A percentile compares a stretch with the other conserved stretches of the same genome.
Evolutionary conservation across 2,113 vertebrate species (phyloP).

Genomic region (Seriola dumerili): DNA sequence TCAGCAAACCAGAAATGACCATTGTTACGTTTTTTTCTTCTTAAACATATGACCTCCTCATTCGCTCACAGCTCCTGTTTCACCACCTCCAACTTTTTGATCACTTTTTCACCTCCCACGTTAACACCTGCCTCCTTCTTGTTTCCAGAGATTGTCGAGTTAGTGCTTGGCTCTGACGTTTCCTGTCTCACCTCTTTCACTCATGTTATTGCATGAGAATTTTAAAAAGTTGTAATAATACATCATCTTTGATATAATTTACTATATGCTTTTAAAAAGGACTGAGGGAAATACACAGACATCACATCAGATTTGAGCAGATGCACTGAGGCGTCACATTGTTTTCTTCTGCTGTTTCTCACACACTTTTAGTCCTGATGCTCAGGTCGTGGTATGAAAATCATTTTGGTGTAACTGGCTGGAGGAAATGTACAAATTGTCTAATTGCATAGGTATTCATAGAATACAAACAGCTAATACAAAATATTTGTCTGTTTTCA

Average conservation of each 20-base stretch:
- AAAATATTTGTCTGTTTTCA: slow-evolving; percentile 27
- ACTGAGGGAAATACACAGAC: slow-evolving; percentile 41
- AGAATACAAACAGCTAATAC: slow-evolving; percentile 74
- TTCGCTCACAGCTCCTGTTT: slow-evolving; percentile 34
- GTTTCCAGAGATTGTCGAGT: slow-evolving; percentile 66
- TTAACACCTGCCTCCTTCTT: slow-evolving; percentile 49
- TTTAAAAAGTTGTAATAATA: slow-evolving; percentile 9
- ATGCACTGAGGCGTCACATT: slow-evolving; percentile 53
- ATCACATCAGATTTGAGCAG: slow-evolving; percentile 25
- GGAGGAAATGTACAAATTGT: slow-evolving; percentile 44
- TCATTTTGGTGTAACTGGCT: slow-evolving; percentile 17
- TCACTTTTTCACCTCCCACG: slow-evolving; percentile 43
- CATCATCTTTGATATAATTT: slow-evolving; percentile 43
- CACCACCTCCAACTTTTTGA: slow-evolving; percentile 42
- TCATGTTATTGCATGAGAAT: slow-evolving; percentile 52
- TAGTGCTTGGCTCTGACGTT: slow-evolving; percentile 58
- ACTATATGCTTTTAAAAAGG: slow-evolving; percentile 32
- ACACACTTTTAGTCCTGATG: slow-evolving; percentile 88
- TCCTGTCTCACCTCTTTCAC: slow-evolving; percentile 23
- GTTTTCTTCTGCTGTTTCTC: slow-evolving; percentile 58
- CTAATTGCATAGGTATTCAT: slow-evolving; percentile 79
- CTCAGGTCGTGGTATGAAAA: slow-evolving; percentile 64
- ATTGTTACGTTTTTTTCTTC: slow-evolving; percentile 24
- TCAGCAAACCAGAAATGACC: slow-evolving; percentile 71
- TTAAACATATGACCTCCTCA: slow-evolving; percentile 48